Evolutionary conservation across 2,113 vertebrate species (phyloP).

Genomic region (Lepus europaeus): DNA sequence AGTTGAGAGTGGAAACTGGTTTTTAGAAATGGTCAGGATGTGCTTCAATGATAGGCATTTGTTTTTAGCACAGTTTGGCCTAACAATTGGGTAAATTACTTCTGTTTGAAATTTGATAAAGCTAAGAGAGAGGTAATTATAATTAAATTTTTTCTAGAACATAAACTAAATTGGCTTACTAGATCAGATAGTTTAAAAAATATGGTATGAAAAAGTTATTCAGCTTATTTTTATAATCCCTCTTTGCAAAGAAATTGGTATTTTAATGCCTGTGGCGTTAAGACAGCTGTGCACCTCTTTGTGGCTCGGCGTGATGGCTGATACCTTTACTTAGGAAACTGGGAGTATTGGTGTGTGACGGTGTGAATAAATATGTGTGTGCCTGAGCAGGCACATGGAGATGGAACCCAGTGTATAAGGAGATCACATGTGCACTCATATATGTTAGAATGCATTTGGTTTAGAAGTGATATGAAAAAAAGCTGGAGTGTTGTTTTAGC

Average conservation of each 20-base stretch:
- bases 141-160: constrained; percentile 42
- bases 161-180: constrained; percentile 33
- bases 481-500: neutral
- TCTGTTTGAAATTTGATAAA: constrained; percentile 52
- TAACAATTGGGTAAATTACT: neutral
- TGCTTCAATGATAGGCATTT: constrained; percentile 6
- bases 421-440: neutral
- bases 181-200: constrained; percentile 34
- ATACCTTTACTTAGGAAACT: constrained; percentile 39
- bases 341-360: neutral
- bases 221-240: constrained; percentile 42
- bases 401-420: neutral
- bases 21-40: neutral
- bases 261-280: neutral
- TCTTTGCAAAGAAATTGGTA: constrained; percentile 42
- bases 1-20: neutral
- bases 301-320: neutral
- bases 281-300: constrained; percentile 23
- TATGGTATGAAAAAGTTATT: constrained; percentile 37
- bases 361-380: neutral
- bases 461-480: constrained; percentile 33
- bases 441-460: neutral
- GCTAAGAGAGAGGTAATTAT: constrained; percentile 16
- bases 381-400: neutral
- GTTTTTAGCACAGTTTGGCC: constrained; percentile 34